These are phyloP conservation scores for Marmota flaviventris DNA, from an alignment of 2,113 vertebrate species.

Conservation along the genomic window DNA sequence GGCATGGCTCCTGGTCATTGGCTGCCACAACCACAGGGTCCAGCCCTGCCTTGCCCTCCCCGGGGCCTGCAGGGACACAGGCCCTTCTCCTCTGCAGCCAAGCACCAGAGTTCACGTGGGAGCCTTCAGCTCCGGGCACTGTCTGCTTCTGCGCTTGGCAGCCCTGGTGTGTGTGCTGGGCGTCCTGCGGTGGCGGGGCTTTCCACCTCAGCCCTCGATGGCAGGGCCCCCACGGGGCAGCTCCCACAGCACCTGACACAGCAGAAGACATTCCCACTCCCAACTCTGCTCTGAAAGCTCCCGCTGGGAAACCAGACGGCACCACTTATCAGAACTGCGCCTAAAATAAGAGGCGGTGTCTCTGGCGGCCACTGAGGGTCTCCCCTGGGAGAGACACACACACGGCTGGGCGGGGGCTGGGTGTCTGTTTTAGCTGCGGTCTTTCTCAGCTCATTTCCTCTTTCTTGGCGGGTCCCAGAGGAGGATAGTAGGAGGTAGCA, in stretches of 20 bases:
- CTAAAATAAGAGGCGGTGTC: background rate
- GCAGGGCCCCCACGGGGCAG: fast-evolving
- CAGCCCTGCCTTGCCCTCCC: background rate
- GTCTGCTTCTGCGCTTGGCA: fast-evolving
- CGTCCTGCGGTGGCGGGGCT: fast-evolving
- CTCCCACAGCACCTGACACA: fast-evolving
- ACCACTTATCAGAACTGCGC: background rate
- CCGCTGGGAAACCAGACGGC: background rate
- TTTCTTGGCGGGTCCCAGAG: conserved; percentile 7
- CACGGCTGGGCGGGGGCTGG: fast-evolving
- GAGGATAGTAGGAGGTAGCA: background rate
- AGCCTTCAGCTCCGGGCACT: fast-evolving
- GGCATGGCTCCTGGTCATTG: background rate
- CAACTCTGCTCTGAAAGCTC: background rate
- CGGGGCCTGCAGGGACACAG: fast-evolving
- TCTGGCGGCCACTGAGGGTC: background rate
- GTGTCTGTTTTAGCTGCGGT: background rate
- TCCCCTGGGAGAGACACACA: conserved; percentile 36
- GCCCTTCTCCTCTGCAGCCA: fast-evolving
- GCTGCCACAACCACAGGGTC: fast-evolving
- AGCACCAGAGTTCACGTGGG: fast-evolving
- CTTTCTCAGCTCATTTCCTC: conserved; percentile 39
- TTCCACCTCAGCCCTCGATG: fast-evolving
- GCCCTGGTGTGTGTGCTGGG: fast-evolving
- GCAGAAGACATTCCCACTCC: fast-evolving